Percentiles rank a stretch among this genome's conserved stretches.
These are phyloP conservation scores for Pampus argenteus DNA, from an alignment of 2,797 vertebrate genomes.

Conservation along the genomic window DNA sequence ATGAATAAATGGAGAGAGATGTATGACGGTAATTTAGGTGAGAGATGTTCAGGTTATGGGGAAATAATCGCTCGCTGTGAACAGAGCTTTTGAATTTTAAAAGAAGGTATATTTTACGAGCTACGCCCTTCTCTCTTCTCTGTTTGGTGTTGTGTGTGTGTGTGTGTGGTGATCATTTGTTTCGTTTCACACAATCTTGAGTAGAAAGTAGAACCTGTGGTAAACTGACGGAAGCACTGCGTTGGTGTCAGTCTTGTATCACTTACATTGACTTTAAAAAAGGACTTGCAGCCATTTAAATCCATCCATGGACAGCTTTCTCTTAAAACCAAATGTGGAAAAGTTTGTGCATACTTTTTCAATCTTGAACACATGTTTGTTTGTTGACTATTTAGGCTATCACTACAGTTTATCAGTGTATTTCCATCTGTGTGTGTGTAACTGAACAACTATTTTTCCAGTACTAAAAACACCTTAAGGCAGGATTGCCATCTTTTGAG, in stretches of 20 bases:
- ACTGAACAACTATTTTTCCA: not conserved
- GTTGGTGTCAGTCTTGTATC: slow-evolving; percentile 10
- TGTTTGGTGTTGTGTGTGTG: slow-evolving; percentile 17
- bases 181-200: slow-evolving; percentile 30
- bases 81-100: slow-evolving; percentile 64
- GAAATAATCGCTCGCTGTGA: slow-evolving; percentile 71
- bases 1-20: slow-evolving; percentile 70
- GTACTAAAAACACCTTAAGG: not conserved
- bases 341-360: too few relatives aligned
- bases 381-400: slow-evolving; percentile 25
- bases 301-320: not conserved
- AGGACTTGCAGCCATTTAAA: slow-evolving; percentile 1
- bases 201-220: slow-evolving; percentile 1
- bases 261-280: not conserved
- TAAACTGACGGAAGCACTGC: slow-evolving; percentile 7
- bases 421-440: not conserved
- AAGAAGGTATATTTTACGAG: slow-evolving; percentile 49
- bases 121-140: not conserved
- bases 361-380: not conserved
- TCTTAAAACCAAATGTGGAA: not conserved
- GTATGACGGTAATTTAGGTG: slow-evolving; percentile 78
- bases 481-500: not conserved
- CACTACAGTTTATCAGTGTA: not conserved
- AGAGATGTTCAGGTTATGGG: slow-evolving; percentile 75
- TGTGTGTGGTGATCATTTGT: slow-evolving; percentile 22